Evolutionary conservation across 2,888 invertebrate genomes (phyloP), one percentile per base, ranked within the genome.

Genomic region (Chymomyza caudatula): DNA sequence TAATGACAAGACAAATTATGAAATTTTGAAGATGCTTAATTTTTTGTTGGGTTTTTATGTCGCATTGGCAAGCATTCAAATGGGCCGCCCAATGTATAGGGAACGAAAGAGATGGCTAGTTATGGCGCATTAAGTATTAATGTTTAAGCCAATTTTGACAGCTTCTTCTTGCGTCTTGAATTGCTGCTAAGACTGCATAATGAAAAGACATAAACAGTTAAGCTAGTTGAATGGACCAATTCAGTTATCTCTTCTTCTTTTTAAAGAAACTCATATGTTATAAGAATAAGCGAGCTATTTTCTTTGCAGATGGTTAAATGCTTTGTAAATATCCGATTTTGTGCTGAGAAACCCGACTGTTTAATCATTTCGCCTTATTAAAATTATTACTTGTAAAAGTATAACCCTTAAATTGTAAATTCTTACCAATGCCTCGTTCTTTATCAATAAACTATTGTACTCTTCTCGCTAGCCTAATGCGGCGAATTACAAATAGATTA

Each of bases 1-100:
- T 84, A 80, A 80, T 81, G 81, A 80, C 81, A 81, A 82, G 79
- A 75, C 77, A 82, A 85, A 81, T 85, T 76, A 82, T 82, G 83
- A 77, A 82, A 73, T 78, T 82, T 78, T 74, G 75, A 78, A 77
- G 81, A 72, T 73, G 70, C 61, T 84, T 80, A 72, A 76, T 77
- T 73, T n/a, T 77, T 74, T 70, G 61, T 73, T 65, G 64, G 19
- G 29, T 37, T 56, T 25, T 60, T 56, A 60, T 58, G 37, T 52
- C 54, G 47, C 25, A 13, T 74, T 76, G 74, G 76, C 76, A 71
- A 56, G 51, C 62, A 67, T 29, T 64, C 58, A 54, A 53, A 20
- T 43, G 51, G 51, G 47, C n/a, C 56, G 57, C n/a, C 15, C 49
- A 54, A 64, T 64, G 53, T 43, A 47, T 60, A 44, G n/a, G 47